Base-by-base conservation (phyloP, 1,140 invertebrate species). In the Agrypnia vestita region DNA sequence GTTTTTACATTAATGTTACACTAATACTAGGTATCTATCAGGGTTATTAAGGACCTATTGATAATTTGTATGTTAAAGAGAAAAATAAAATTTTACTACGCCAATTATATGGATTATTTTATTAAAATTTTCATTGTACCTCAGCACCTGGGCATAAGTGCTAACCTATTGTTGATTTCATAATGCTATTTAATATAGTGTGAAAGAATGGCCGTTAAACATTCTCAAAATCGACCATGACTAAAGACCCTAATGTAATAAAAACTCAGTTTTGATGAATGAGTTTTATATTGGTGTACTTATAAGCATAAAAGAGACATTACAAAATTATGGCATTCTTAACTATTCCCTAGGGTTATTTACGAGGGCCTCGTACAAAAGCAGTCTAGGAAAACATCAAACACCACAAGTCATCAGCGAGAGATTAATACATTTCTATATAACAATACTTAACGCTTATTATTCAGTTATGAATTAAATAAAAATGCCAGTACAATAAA, bases 401-500 rank as follows among this genome's bases (percentile, higher is more conserved):
- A 19, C 19, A 62, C 25, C 17, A 13, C 4, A 6, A 35, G 59
- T 62, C 59, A 64, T 71, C 46, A 25, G 9, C 8, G 67, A 51
- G 47, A 71, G 67, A 71, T 71, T 71, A 71, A 71, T 71, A 25
- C 67, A 53, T 71, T 53, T 71, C 19, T 46, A 51, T 19, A 12
- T 12, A 69, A 55, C 53, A 55, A 56, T 44, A 74, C 71, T 19
- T 55, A 74, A 74, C 56, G 71, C 71, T 56, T 74, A 44, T 74
- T 74, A 74, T 74, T 74, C 55, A 44, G 25, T 74, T 59, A 44
- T 74, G 53, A 74, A 74, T 74, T 56, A 74, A 46, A 74, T 74
- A 74, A 74, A 74, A 69, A 69, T 69, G 71, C 53, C 71, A 74
- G 53, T 51, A 59, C 53, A 74, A 74, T 74, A 74, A 74, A 59